Base-by-base conservation (phyloP, 2,797 vertebrate genomes). In the Pangasius djambal region DNA sequence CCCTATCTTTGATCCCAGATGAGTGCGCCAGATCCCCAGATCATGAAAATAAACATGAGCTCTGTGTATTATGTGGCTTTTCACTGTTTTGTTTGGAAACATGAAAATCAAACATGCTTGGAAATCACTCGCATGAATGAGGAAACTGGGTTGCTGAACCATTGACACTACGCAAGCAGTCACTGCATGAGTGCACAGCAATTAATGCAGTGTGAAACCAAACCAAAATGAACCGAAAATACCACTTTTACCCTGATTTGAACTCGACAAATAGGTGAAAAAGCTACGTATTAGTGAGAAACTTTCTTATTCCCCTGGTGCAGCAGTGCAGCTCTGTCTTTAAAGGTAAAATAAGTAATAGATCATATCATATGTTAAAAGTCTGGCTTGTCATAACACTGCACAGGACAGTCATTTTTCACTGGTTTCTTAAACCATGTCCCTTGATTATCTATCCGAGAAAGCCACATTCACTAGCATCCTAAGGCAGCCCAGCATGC, bases 401-500 rank as follows among this genome's bases (percentile, higher is more conserved):
- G n/a, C 8, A 50, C 40, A 67, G 57, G n/a, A 22, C 84, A 81
- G 20, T 59, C 48, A 44, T 86, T 70, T 44, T 70, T 34, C 22
- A 22, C 12, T 70, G 61, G 16, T 81, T 82, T 57, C n/a, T 20
- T 72, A 37, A 57, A 67, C 40, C 69, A 25, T 13, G 31, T 40
- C 44, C 5, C n/a, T 82, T 34, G 55, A 44, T 28, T 81, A 20
- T 44, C 1, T 81, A 16, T 67, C 22, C 15, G 3, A 12, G 18
- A 57, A 28, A 89, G 52, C 82, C 2, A 52, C 22, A 86, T 50
- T 86, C 88, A 13, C 44, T 40, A 72, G 85, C 52, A 34, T 84
- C 72, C 83, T 82, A 61, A 85, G 88, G 85, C 72, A 88, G 37
- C 25, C 6, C 70, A 85, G 67, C 48, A 85, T 55, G 37, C 44